Evolutionary conservation across 2,113 vertebrate genomes (phyloP).

Genomic region (Myrmecophaga tridactyla): DNA sequence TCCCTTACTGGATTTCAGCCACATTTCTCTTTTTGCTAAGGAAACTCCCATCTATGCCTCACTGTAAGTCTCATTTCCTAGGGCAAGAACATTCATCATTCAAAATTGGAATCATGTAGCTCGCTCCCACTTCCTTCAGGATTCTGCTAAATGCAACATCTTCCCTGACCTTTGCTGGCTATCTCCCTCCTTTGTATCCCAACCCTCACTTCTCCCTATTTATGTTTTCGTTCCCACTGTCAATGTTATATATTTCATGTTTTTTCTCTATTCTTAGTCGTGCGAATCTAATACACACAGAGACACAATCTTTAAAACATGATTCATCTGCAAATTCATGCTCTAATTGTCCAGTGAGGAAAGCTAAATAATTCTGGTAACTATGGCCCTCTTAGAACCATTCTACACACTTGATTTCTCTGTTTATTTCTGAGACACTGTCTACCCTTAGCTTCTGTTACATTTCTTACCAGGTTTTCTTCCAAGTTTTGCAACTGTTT

Average conservation of each 20-base stretch:
- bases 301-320: background rate
- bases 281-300: background rate
- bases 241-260: background rate
- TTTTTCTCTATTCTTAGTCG: background rate
- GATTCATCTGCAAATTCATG: background rate
- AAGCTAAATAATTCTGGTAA: background rate
- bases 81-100: background rate
- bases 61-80: background rate
- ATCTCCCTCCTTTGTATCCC: background rate
- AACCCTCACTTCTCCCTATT: background rate
- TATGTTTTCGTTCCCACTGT: background rate
- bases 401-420: background rate
- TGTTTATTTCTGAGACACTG: background rate
- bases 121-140: background rate
- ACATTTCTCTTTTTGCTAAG: background rate
- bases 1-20: background rate
- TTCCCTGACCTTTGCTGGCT: background rate
- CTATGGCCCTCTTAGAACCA: background rate
- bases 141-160: background rate
- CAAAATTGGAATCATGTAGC: background rate
- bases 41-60: rapidly evolving
- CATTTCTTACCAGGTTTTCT: background rate
- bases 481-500: background rate
- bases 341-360: background rate
- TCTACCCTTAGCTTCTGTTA: background rate